phyloP scores from a whole-genome alignment of 2,888 invertebrate genomes.

The Charanyca ferruginea region DNA sequence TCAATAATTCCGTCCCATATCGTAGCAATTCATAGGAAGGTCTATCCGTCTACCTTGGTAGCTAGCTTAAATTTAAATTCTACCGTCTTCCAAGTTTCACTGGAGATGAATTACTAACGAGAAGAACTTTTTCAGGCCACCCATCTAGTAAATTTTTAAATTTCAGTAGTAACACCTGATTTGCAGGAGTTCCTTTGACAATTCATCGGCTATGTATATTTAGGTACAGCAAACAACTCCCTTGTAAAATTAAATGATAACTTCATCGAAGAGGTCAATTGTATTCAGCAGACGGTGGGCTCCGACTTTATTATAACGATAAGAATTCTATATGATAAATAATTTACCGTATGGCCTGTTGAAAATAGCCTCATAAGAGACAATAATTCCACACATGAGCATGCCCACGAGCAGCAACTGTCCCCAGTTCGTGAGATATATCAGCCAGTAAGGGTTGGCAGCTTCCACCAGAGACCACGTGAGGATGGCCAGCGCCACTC shows the following conservation, averaged over 20 bases:
- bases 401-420: constrained; percentile 75
- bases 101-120: too few species aligned
- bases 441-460: constrained; percentile 75
- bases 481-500: constrained; percentile 74
- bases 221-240: neutral
- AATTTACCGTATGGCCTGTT: constrained; percentile 76
- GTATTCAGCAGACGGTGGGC: neutral
- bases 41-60: neutral
- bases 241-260: neutral
- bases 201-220: neutral
- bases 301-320: neutral
- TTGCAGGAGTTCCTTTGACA: neutral
- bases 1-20: neutral
- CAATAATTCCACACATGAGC: constrained; percentile 74
- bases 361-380: constrained; percentile 73
- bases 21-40: neutral
- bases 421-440: constrained; percentile 88
- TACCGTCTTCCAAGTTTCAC: neutral
- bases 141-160: neutral
- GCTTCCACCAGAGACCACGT: constrained; percentile 78
- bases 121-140: too few species aligned
- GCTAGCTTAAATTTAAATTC: too few species aligned
- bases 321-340: neutral
- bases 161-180: neutral
- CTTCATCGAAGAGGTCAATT: neutral